Evolutionary conservation across 2,113 vertebrate genomes (phyloP).

Genomic region (Gnathonemus echidnorhynchus): DNA sequence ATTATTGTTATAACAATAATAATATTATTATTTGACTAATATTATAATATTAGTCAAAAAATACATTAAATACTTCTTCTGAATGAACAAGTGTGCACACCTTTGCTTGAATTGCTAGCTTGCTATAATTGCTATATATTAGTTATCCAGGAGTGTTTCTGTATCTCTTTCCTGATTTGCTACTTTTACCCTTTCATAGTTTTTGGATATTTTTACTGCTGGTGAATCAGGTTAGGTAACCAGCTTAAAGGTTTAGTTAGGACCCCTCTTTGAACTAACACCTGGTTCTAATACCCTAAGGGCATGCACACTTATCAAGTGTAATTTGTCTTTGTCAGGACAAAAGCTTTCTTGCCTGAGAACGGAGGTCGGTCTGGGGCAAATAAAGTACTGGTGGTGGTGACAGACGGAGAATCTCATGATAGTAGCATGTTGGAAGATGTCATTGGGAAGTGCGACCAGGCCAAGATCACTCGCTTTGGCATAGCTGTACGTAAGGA

Average conservation of each 20-base stretch:
- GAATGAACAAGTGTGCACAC: neutral
- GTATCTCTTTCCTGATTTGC: neutral
- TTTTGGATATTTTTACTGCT: neutral
- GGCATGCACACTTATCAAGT: neutral
- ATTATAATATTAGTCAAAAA: neutral
- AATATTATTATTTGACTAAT: no score
- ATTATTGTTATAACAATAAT: no score
- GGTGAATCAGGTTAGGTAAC: neutral
- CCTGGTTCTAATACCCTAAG: neutral
- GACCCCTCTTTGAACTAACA: neutral
- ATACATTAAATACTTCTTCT: neutral
- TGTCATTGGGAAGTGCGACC: slow-evolving; percentile 68
- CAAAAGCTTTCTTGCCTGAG: slow-evolving; percentile 52
- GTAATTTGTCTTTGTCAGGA: slow-evolving; percentile 46
- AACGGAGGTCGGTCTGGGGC: slow-evolving; percentile 65
- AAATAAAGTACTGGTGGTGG: slow-evolving; percentile 85
- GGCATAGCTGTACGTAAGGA: slow-evolving; percentile 81
- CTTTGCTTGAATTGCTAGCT: neutral
- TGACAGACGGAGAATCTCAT: slow-evolving; percentile 88
- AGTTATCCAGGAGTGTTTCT: neutral
- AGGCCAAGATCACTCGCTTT: slow-evolving; percentile 74
- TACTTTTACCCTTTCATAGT: neutral
- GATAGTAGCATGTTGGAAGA: slow-evolving; percentile 51
- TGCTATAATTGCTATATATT: neutral
- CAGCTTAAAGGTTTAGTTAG: neutral